phyloP scores from a whole-genome alignment of 2,797 vertebrate genomes.

The Tachyglossus aculeatus region DNA sequence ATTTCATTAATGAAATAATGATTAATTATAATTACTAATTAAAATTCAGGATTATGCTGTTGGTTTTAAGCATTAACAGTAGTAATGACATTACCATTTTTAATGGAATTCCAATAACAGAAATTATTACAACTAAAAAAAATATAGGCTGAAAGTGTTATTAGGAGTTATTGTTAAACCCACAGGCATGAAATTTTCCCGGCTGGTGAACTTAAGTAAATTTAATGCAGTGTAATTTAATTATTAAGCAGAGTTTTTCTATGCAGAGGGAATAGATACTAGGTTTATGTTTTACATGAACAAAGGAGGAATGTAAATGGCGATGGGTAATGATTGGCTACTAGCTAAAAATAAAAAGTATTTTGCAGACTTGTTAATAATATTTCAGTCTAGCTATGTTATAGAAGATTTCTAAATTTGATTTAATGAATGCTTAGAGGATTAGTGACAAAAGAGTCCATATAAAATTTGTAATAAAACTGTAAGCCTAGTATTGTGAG shows the following conservation, averaged over 20 bases:
- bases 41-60: constrained; percentile 83
- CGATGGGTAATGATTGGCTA: constrained; percentile 43
- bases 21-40: constrained; percentile 85
- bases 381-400: constrained; percentile 51
- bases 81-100: constrained; percentile 81
- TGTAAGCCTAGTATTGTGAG: constrained; percentile 24
- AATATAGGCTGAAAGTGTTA: constrained; percentile 62
- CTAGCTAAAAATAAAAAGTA: constrained; percentile 49
- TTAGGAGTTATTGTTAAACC: constrained; percentile 75
- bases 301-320: constrained; percentile 57
- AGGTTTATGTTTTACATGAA: constrained; percentile 64
- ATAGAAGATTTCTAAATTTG: constrained; percentile 46
- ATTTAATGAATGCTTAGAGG: constrained; percentile 65
- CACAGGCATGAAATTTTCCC: constrained; percentile 71
- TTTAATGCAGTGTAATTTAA: constrained; percentile 81
- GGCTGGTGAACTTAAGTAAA: constrained; percentile 76
- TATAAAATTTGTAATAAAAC: constrained; percentile 19
- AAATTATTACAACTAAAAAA: constrained; percentile 70
- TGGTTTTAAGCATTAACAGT: constrained; percentile 79
- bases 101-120: constrained; percentile 77
- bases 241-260: constrained; percentile 74
- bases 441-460: constrained; percentile 54
- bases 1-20: constrained; percentile 85
- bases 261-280: constrained; percentile 68
- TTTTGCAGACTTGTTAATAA: constrained; percentile 43